These are phyloP conservation scores for Paragorgia papillata DNA, from an alignment of 92 coral and sea anemone genomes.

Conservation along the genomic window DNA sequence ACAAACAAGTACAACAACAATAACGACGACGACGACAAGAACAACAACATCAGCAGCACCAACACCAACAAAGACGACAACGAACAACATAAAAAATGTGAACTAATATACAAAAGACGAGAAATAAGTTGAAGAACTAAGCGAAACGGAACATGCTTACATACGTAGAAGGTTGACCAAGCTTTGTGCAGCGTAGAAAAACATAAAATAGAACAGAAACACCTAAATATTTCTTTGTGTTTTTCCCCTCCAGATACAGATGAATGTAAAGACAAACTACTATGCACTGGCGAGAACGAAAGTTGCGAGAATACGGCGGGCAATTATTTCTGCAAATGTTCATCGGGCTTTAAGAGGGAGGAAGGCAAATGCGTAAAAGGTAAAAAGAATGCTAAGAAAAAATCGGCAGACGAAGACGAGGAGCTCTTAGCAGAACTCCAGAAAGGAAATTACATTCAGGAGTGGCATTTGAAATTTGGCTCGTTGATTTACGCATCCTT, in stretches of 20 bases:
- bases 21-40: no score
- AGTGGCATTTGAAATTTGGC: constrained; percentile 75
- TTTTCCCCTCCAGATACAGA: constrained; percentile 66
- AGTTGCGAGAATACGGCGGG: constrained; percentile 77
- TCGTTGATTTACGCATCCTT: constrained; percentile 81
- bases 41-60: no score
- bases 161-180: no score
- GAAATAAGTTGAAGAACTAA: no score
- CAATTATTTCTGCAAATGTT: constrained; percentile 78
- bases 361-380: constrained; percentile 79
- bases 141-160: no score
- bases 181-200: background rate
- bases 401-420: constrained; percentile 52
- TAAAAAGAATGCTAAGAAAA: constrained; percentile 68
- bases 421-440: constrained; percentile 68
- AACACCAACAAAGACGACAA: no score
- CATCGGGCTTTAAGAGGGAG: constrained; percentile 71
- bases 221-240: no score
- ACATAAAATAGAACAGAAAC: no score
- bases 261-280: constrained; percentile 68
- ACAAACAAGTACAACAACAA: no score
- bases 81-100: no score
- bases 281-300: constrained; percentile 71
- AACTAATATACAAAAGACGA: no score
- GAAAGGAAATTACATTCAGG: constrained; percentile 68